phyloP scores from a whole-genome alignment of 1,140 invertebrate species.

The Heliconius melpomene region DNA sequence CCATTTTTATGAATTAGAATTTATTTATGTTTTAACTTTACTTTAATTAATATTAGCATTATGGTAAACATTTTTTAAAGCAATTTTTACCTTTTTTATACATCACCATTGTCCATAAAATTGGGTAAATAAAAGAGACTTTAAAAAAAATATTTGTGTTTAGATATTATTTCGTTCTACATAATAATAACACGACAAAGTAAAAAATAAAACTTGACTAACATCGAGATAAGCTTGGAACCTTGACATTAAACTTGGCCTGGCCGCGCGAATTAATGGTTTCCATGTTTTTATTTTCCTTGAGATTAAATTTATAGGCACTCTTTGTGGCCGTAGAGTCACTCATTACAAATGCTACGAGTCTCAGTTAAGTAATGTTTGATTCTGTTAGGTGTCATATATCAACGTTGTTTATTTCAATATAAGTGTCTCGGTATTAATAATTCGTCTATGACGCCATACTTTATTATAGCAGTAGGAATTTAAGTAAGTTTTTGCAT shows the following conservation, averaged over 20 bases:
- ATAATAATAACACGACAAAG: constrained; percentile 71
- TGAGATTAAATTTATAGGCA: constrained; percentile 80
- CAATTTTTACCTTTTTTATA: background rate
- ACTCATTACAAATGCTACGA: constrained; percentile 76
- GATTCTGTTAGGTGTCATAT: constrained; percentile 77
- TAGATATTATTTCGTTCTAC: constrained; percentile 56
- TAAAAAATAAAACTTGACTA: constrained; percentile 77
- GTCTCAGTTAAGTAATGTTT: constrained; percentile 71
- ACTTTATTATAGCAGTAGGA: constrained; percentile 24
- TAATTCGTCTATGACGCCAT: constrained; percentile 46
- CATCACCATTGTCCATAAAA: background rate
- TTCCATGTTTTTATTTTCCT: constrained; percentile 81
- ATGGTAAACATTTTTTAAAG: background rate
- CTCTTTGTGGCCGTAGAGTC: constrained; percentile 65
- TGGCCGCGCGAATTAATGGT: constrained; percentile 79
- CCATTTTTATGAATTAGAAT: constrained; percentile 5
- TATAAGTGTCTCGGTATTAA: constrained; percentile 58
- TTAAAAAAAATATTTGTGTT: constrained; percentile 23
- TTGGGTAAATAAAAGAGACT: background rate
- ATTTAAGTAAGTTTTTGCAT: constrained; percentile 25
- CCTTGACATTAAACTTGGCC: constrained; percentile 81
- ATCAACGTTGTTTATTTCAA: constrained; percentile 72
- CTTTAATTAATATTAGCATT: background rate
- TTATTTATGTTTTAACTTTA: background rate
- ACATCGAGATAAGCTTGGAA: constrained; percentile 78